Evolutionary conservation across 1,140 invertebrate genomes (phyloP), one percentile per base, ranked within the genome.

Genomic region (Drosophila bocki): DNA sequence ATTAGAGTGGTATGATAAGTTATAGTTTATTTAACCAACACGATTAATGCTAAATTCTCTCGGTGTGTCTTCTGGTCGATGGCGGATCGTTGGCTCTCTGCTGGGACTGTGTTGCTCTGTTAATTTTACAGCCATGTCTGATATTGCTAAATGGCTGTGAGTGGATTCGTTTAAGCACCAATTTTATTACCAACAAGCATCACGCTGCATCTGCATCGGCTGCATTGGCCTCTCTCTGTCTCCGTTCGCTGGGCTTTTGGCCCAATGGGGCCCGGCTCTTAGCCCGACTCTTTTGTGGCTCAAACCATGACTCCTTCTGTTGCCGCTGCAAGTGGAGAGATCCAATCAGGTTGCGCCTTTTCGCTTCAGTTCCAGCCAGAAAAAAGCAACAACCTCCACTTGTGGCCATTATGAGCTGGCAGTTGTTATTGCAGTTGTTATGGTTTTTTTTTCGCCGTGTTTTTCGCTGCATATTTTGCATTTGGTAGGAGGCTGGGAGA

Each of bases 111-210:
- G 83, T 90, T 84, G 84, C 78, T 83, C 85, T 91, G 81, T 91
- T 91, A 81, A 90, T 91, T 91, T 91, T 91, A 91, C 86, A 91
- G 87, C 87, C 86, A 91, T 90, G 86, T 90, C 88, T 91, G 88
- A 91, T 91, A 91, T 91, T 91, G 90, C 90, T 91, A 91, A 91
- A 91, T 91, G 90, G 90, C 90, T 91, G 90, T 91, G 90, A 91
- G 90, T 91, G 90, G 90, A 85, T 91, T 91, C 90, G 90, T 91
- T 91, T 91, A 91, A 91, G 90, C 90, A 91, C 90, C 90, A 91
- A 91, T 91, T 91, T 91, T 91, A 91, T 91, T 91, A 86, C 82
- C 82, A 85, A 91, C 81, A 91, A 88, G 81, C 76, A 90, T 88
- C 85, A 90, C 85, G 81, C 81, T 88, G 85, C 80, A 90, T 88